phyloP scores from a whole-genome alignment of 2,113 vertebrate species.

The Lethenteron reissneri region DNA sequence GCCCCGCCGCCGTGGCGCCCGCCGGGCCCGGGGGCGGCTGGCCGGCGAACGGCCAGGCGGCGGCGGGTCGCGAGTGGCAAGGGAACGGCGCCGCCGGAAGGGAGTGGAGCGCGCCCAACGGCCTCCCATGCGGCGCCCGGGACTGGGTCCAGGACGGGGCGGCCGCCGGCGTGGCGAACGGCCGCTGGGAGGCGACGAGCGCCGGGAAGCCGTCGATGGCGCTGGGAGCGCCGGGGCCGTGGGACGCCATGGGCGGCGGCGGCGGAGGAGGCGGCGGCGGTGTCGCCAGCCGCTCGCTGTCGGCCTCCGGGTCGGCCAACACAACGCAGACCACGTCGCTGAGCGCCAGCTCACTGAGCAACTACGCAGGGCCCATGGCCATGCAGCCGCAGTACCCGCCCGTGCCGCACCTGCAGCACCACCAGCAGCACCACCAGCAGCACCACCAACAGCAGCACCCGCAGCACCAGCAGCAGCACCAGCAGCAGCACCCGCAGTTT shows the following conservation, averaged over 20 bases:
- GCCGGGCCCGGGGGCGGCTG: neutral
- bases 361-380: slow-evolving; percentile 15
- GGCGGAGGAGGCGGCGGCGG: too few species aligned
- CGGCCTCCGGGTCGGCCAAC: slow-evolving; percentile 77
- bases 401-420: neutral
- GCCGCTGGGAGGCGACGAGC: neutral
- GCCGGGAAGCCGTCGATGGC: too few species aligned
- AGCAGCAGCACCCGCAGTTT: neutral
- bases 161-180: neutral
- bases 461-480: neutral
- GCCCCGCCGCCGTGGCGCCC: neutral
- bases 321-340: slow-evolving; percentile 96
- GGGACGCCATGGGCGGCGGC: slow-evolving; percentile 83
- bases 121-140: neutral
- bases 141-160: neutral
- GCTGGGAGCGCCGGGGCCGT: slow-evolving; percentile 35
- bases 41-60: neutral
- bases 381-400: neutral
- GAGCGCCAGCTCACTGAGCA: slow-evolving; percentile 85
- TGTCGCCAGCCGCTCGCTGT: slow-evolving; percentile 51
- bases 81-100: neutral
- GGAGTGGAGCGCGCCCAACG: neutral
- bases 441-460: neutral
- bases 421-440: slow-evolving; percentile 1
- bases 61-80: neutral